phyloP scores from a whole-genome alignment of 2,113 vertebrate genomes.

The Ovis canadensis region DNA sequence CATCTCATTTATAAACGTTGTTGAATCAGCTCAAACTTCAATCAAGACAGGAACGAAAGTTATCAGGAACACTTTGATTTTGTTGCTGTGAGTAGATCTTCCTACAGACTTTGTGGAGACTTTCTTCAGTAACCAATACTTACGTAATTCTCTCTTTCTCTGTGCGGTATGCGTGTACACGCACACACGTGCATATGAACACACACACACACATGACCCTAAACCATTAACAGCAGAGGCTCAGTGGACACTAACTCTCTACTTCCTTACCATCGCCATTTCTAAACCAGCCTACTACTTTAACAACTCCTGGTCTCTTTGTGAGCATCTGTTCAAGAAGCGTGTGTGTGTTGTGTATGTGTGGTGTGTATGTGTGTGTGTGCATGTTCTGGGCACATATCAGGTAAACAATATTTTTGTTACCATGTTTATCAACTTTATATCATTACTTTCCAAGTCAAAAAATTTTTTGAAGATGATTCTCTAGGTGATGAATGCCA shows the following conservation, averaged over 20 bases:
- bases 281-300: not conserved
- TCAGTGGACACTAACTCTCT: not conserved
- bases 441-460: not conserved
- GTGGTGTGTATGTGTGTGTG: not conserved
- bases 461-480: not conserved
- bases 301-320: not conserved
- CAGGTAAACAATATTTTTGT: not conserved
- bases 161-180: not conserved
- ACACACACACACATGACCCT: not conserved
- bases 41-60: constrained; percentile 16
- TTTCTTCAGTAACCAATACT: not conserved
- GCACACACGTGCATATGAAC: not conserved
- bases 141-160: not conserved
- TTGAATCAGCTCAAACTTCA: not conserved
- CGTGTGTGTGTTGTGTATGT: not conserved
- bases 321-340: not conserved
- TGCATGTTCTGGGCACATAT: not conserved
- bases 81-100: not conserved
- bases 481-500: not conserved
- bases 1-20: not conserved
- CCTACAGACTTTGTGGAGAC: not conserved
- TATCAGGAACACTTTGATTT: not conserved
- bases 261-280: not conserved
- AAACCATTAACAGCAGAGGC: not conserved
- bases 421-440: not conserved